Conservation (phyloP, 1,140 invertebrate genomes). For the Caenorhabditis remanei region DNA sequence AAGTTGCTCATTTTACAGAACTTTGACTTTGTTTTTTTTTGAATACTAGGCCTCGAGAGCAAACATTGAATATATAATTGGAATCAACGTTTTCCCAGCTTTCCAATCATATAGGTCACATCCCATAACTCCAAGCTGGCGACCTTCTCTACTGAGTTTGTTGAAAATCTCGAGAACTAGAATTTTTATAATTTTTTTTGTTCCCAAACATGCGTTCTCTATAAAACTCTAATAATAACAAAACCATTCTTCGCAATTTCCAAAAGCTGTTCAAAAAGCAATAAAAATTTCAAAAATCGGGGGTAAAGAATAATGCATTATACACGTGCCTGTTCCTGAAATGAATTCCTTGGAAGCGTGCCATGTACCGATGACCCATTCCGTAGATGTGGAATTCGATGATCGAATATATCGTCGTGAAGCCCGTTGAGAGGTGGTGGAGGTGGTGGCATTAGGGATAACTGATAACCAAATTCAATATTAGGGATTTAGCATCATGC, state of each 20-base stretch:
- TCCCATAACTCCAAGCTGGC: no score
- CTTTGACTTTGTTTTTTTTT: no score
- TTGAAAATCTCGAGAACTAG: neutral
- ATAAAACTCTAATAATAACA: neutral
- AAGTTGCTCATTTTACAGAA: no score
- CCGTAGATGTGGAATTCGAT: conserved; percentile 37
- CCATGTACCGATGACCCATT: conserved; percentile 37
- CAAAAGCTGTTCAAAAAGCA: conserved; percentile 47
- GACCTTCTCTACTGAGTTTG: no score
- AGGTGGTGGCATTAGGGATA: conserved; percentile 63
- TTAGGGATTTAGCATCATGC: conserved; percentile 13
- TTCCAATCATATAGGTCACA: no score
- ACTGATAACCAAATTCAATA: conserved; percentile 52
- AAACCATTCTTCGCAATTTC: conserved; percentile 1
- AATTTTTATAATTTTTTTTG: neutral
- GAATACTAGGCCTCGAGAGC: no score
- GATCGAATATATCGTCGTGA: conserved; percentile 57
- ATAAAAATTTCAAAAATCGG: neutral
- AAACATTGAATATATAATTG: no score
- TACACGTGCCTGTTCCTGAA: conserved; percentile 67
- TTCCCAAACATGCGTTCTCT: neutral
- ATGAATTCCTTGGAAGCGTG: conserved; percentile 62
- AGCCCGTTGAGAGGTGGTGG: conserved; percentile 57
- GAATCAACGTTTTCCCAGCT: no score
- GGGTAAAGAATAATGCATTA: conserved; percentile 44